Evolutionary conservation across 2,797 vertebrate genomes (phyloP).

Genomic region (Gallinago nigripennis): DNA sequence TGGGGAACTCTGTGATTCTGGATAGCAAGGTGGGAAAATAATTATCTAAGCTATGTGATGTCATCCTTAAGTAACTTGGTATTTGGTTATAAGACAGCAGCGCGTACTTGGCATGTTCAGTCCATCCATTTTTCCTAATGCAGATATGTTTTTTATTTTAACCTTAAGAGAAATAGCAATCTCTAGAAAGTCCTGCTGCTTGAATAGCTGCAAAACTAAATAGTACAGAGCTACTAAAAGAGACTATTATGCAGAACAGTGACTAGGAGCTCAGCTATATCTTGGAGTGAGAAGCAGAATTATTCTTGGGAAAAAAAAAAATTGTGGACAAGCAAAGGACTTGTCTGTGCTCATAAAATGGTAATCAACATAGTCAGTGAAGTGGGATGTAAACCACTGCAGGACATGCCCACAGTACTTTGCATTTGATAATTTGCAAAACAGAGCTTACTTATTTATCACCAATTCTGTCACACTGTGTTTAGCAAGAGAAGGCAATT

Average conservation of each 20-base stretch:
- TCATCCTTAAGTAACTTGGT: neutral
- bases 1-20: neutral
- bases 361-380: slow-evolving; percentile 39
- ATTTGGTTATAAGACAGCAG: neutral
- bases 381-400: slow-evolving; percentile 17
- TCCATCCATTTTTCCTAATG: neutral
- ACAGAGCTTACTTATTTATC: slow-evolving; percentile 19
- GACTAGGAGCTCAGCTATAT: neutral
- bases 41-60: neutral
- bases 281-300: neutral
- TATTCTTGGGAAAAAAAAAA: neutral
- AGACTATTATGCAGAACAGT: neutral
- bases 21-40: neutral
- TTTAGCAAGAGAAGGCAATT: slow-evolving; percentile 24
- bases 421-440: slow-evolving; percentile 33
- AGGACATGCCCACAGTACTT: neutral
- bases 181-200: neutral
- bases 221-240: neutral
- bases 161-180: neutral
- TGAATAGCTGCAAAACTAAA: neutral
- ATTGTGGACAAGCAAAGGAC: neutral
- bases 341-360: slow-evolving; percentile 11
- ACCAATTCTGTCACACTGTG: neutral
- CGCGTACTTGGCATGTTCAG: neutral
- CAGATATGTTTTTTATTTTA: neutral